These are phyloP conservation scores for Vesta saturnalis DNA, from an alignment of 2,888 invertebrate genomes.

Conservation along the genomic window DNA sequence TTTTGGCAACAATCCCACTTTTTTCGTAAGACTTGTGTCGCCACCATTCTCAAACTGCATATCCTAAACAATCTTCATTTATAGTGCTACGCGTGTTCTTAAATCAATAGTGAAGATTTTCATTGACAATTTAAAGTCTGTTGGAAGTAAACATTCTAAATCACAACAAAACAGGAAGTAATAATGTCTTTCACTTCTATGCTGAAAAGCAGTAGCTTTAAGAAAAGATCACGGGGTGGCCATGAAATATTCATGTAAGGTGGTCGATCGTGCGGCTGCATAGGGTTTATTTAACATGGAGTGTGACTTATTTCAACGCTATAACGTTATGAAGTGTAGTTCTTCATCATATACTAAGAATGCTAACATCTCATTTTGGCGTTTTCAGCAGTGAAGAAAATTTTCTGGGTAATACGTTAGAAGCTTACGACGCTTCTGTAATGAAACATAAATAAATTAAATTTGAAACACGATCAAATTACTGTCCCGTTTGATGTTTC, in stretches of 20 bases:
- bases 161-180: conserved; percentile 36
- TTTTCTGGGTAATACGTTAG: conserved; percentile 13
- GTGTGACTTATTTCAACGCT: conserved; percentile 22
- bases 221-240: conserved; percentile 37
- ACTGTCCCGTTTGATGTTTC: conserved; percentile 16
- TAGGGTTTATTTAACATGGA: conserved; percentile 32
- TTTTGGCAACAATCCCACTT: conserved; percentile 24
- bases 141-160: conserved; percentile 28
- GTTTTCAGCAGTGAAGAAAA: neutral
- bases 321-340: conserved; percentile 32
- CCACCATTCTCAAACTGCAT: conserved; percentile 18
- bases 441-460: conserved; percentile 23
- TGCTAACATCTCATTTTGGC: neutral
- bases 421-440: conserved; percentile 11
- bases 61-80: conserved; percentile 20
- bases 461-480: conserved; percentile 17
- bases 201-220: conserved; percentile 30
- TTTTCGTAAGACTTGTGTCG: conserved; percentile 24
- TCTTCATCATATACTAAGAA: conserved; percentile 17
- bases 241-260: conserved; percentile 39
- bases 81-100: neutral
- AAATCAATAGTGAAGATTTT: conserved; percentile 27
- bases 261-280: conserved; percentile 25
- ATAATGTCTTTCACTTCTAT: conserved; percentile 29
- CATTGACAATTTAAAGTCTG: conserved; percentile 29